Evolutionary conservation across 1,140 invertebrate genomes (phyloP), one percentile per base, ranked within the genome.

Genomic region (Hylaeus volcanicus): DNA sequence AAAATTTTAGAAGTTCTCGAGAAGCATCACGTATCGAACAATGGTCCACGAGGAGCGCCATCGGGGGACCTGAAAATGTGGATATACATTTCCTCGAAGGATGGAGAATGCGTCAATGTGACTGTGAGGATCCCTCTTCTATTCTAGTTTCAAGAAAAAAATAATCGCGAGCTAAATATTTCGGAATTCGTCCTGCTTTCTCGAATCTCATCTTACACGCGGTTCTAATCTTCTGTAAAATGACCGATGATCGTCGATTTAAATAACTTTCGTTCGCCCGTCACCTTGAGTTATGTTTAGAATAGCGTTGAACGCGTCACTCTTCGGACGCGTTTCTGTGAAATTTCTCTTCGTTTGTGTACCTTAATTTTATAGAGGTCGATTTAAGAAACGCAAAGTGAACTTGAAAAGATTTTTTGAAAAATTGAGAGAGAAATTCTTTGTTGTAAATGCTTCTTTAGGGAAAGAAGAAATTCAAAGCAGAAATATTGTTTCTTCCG

Each of bases 41-140:
- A 91, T 71, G 89, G 91, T 1, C 93, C 95, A 48, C 92, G 95
- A 0, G 94, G 94, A 0, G 96, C 96, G 85, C 95, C 95, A 0
- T 96, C 96, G 0, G 97, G 97, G 0, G 96, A 98, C 89, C 94
- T 98, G 41, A 95, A 96, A 89, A 94, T 97, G n/a, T 97, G 96
- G 96, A 95, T 98, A 81, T 95, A 96, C 89, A 92, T 96, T 2
- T 88, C 93, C 14, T 94, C 91, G 61, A 94, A 88, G 88, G 91
- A 93, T 79, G 95, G 95, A 73, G 93, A 95, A 87, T 95, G 95
- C 86, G 93, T 96, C 14, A 95, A 95, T 88, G 92, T 95, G 15
- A 94, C 95, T 63, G 96, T 96, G 90, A 94, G 94, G 93, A 53
- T 85, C 6, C 5, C 6, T 64, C 45, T 60, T 41, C 37, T 65